These are phyloP conservation scores for Eupithecia vulgata DNA, from an alignment of 2,888 invertebrate genomes.

Conservation along the genomic window DNA sequence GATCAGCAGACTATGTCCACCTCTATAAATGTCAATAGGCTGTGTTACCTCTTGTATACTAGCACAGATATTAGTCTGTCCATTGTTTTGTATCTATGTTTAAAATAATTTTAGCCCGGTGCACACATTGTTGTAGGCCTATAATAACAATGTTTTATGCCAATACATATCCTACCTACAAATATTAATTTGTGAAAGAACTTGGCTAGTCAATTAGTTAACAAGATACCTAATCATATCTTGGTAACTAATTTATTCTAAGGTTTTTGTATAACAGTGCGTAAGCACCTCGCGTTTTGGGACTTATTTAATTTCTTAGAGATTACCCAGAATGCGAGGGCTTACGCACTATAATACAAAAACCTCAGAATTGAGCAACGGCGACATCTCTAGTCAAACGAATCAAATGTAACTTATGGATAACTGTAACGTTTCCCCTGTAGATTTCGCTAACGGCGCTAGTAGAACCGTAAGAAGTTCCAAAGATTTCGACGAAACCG, in stretches of 20 bases:
- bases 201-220: not conserved
- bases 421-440: too few species aligned
- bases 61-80: not conserved
- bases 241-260: not conserved
- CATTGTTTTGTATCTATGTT: not conserved
- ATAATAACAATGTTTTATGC: not conserved
- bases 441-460: too few species aligned
- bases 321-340: too few species aligned
- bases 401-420: too few species aligned
- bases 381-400: too few species aligned
- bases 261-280: too few species aligned
- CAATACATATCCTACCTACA: not conserved
- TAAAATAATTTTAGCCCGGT: not conserved
- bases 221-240: not conserved
- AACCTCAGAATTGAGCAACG: too few species aligned
- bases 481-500: too few species aligned
- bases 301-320: too few species aligned
- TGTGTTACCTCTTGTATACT: not conserved
- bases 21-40: not conserved
- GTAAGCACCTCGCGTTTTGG: too few species aligned
- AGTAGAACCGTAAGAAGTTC: too few species aligned
- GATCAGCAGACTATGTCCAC: slow-evolving; percentile 23
- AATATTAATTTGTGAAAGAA: not conserved
- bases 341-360: too few species aligned
- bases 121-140: not conserved